These are phyloP conservation scores for Cataglyphis albicans DNA, from an alignment of 2,888 invertebrate genomes.

Conservation along the genomic window DNA sequence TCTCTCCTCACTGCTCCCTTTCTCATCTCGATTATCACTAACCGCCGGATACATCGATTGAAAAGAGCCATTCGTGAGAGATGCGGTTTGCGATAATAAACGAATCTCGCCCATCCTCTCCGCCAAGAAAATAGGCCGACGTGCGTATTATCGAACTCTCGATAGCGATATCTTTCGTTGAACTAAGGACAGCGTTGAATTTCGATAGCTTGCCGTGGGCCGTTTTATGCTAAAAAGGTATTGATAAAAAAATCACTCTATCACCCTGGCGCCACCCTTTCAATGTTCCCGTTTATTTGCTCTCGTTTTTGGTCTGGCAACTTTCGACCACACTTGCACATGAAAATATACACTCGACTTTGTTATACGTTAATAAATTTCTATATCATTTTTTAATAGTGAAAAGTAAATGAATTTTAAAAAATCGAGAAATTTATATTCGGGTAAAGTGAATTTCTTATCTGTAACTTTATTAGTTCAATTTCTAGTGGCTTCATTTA, in stretches of 20 bases:
- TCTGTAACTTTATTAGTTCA: conserved; percentile 7
- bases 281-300: conserved; percentile 24
- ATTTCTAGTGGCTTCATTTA: conserved; percentile 9
- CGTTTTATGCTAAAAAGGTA: conserved; percentile 35
- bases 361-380: conserved; percentile 49
- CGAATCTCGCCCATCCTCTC: conserved; percentile 68
- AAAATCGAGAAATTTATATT: conserved; percentile 1
- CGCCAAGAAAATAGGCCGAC: conserved; percentile 62
- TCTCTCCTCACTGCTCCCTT: conserved; percentile 41
- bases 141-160: conserved; percentile 68
- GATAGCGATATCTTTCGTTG: conserved; percentile 40
- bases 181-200: background rate
- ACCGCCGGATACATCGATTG: conserved; percentile 67
- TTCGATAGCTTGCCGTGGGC: conserved; percentile 12
- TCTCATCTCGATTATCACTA: conserved; percentile 53
- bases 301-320: conserved; percentile 1
- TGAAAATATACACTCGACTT: conserved; percentile 38
- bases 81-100: conserved; percentile 78
- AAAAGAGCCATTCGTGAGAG: conserved; percentile 75
- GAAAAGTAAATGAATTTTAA: conserved; percentile 20
- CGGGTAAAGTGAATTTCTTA: conserved; percentile 38
- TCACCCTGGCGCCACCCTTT: conserved; percentile 30
- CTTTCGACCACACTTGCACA: conserved; percentile 10
- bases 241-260: conserved; percentile 41
- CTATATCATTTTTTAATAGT: background rate